Percentiles rank a stretch among this genome's conserved stretches.
Conservation (phyloP, 2,797 vertebrate genomes). For the Amphiprion clarkii region DNA sequence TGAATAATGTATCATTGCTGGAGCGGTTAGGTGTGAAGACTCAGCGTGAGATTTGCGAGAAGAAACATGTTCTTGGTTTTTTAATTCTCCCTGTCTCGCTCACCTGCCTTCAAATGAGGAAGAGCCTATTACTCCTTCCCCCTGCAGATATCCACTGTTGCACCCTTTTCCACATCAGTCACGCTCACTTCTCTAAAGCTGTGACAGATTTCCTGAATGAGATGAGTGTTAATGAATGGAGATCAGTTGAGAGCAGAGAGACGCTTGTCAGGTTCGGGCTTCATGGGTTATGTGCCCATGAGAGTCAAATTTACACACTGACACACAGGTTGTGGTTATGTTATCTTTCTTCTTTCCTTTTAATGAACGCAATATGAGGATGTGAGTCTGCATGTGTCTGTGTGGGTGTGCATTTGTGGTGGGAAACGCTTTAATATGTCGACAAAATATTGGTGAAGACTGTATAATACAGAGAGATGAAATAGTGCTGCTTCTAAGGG, state of each 20-base stretch:
- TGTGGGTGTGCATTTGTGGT: neutral
- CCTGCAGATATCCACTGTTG: constrained; percentile 31
- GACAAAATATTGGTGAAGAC: constrained; percentile 22
- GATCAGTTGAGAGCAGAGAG: constrained; percentile 13
- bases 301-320: constrained; percentile 46
- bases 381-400: constrained; percentile 9
- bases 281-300: constrained; percentile 27
- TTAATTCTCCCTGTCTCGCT: constrained; percentile 39
- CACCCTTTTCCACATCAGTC: constrained; percentile 43
- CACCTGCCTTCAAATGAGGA: constrained; percentile 35
- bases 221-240: constrained; percentile 67
- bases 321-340: constrained; percentile 44
- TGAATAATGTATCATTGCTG: constrained; percentile 74
- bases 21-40: constrained; percentile 67
- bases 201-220: constrained; percentile 66
- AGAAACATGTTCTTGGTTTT: constrained; percentile 49
- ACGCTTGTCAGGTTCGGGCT: constrained; percentile 28
- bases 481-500: constrained; percentile 1
- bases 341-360: constrained; percentile 34
- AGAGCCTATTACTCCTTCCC: constrained; percentile 19
- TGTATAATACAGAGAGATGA: neutral
- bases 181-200: constrained; percentile 44
- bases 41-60: constrained; percentile 63
- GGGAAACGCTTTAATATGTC: constrained; percentile 28
- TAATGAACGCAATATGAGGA: constrained; percentile 35